phyloP scores from a whole-genome alignment of 2,113 vertebrate genomes.

The Hemicordylus capensis region DNA sequence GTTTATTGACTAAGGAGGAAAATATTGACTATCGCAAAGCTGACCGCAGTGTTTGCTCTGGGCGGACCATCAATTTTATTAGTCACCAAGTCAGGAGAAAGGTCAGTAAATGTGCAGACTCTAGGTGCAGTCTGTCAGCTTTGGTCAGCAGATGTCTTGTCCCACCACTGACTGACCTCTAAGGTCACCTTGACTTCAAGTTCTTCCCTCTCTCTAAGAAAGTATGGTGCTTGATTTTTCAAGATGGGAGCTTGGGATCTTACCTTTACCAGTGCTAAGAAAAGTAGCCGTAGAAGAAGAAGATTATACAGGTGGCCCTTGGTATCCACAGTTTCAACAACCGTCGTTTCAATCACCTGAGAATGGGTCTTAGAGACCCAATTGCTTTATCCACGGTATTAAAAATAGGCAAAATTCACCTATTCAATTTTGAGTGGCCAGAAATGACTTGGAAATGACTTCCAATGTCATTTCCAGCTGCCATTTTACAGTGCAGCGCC shows the following conservation, averaged over 20 bases:
- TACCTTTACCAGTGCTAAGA: neutral
- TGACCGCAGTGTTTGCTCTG: neutral
- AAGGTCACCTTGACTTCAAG: neutral
- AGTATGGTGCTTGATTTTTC: neutral
- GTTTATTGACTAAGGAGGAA: constrained; percentile 5
- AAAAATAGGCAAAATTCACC: too few relatives aligned
- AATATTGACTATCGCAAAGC: neutral
- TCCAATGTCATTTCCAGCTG: too few relatives aligned
- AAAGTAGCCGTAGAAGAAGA: too few relatives aligned
- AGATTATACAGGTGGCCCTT: too few relatives aligned
- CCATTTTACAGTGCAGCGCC: too few relatives aligned
- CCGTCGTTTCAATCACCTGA: too few relatives aligned
- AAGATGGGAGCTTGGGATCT: neutral
- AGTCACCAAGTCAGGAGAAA: neutral
- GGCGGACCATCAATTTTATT: neutral
- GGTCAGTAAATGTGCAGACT: neutral
- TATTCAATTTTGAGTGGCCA: too few relatives aligned
- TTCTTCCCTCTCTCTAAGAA: neutral
- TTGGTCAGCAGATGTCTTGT: neutral
- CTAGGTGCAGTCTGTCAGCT: neutral
- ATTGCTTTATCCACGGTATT: too few relatives aligned
- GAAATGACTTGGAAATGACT: too few relatives aligned
- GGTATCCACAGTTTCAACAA: too few relatives aligned
- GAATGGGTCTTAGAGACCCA: too few relatives aligned
- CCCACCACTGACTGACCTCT: neutral